Evolutionary conservation across 1,140 invertebrate species (phyloP).

Genomic region (honey bee (Apis mellifera)): Amel_HAv3.1 CM009940.2:9566001-9566500

Average conservation of each 20-base stretch:
- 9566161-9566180: no score
- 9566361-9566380: conserved; percentile 49
- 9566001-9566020: conserved; percentile 70
- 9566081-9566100: conserved; percentile 76
- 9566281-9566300: neutral
- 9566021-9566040: conserved; percentile 82
- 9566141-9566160: neutral
- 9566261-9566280: conserved; percentile 19
- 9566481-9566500: conserved; percentile 47
- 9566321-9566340: conserved; percentile 29
- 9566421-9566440: conserved; percentile 44
- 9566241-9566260: conserved; percentile 3
- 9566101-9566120: no score
- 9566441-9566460: conserved; percentile 56
- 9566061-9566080: conserved; percentile 81
- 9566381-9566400: conserved; percentile 41
- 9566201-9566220: neutral
- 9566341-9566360: conserved; percentile 56
- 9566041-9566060: conserved; percentile 83
- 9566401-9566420: conserved; percentile 56
- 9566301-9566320: conserved; percentile 16
- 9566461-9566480: conserved; percentile 50
- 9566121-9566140: no score
- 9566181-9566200: neutral
- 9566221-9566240: neutral